Evolutionary conservation across 2,113 vertebrate genomes (phyloP), one percentile per base, ranked within the genome.

Genomic region (Hystrix cristata): DNA sequence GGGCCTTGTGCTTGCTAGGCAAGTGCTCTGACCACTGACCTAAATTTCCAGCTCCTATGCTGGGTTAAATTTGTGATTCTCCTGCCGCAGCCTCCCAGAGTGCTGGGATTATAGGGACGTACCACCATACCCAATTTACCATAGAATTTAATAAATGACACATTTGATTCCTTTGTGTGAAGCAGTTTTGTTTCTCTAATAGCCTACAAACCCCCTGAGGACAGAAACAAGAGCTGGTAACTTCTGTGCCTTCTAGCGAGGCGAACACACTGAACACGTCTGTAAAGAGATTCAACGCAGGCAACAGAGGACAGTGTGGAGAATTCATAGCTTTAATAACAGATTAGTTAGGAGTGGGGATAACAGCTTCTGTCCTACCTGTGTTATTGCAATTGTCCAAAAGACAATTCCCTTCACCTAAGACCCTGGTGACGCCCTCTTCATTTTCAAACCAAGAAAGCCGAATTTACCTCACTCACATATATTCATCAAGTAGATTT

Each of bases 311-410:
- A 48, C 25, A 12, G 43, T 29, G n/a, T 60, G 48, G 62, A 76
- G 57, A 95, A 86, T 27, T 65, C 8, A 74, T 46, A 46, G 57
- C 16, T 98, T 97, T 96, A 96, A 92, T 95, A 89, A 69, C 38
- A 53, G 74, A 46, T 76, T 29, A 53, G 59, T 59, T 51, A 62
- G 84, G 34, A 16, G 7, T 60, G 57, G 74, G 74, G n/a, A 71
- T 86, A 51, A n/a, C 6, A 29, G 81, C 31, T 89, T 93, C 85
- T 62, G 10, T 93, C 72, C 62, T 74, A 5, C 14, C 27, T 71
- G 62, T 72, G 18, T 82, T 27, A 2, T 81, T 72, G 18, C 78
- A 27, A 2, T 81, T 88, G 82, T 92, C 51, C 65, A 88, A 79
- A 94, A 51, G 46, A 21, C 78, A 90, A 59, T 8, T 69, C 55